Evolutionary conservation across 2,797 vertebrate species (phyloP).

Genomic region (Dipus sagitta): DNA sequence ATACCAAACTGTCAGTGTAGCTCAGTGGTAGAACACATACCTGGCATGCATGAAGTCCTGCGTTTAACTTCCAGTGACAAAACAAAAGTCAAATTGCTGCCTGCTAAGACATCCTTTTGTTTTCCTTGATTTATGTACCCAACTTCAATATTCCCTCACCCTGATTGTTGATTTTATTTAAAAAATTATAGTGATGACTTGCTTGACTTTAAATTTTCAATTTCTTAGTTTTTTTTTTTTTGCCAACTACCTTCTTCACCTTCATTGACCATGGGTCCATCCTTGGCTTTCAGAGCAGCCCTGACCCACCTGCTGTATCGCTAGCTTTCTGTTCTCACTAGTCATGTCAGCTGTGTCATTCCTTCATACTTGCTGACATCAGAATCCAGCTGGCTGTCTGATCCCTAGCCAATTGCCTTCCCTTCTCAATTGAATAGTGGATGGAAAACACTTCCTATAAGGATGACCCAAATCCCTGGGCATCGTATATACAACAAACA

Average conservation of each 20-base stretch:
- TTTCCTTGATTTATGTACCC: slow-evolving; percentile 2
- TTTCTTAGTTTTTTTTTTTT: slow-evolving; percentile 52
- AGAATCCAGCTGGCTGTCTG: not conserved
- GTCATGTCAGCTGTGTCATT: not conserved
- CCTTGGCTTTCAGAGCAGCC: not conserved
- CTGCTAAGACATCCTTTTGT: not conserved
- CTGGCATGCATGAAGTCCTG: not conserved
- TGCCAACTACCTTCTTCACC: not conserved
- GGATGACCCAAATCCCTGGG: not conserved
- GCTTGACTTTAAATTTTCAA: slow-evolving; percentile 21
- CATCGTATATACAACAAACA: not conserved
- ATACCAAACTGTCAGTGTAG: not conserved
- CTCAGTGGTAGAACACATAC: not conserved
- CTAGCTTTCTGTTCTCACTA: not conserved
- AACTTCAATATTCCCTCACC: slow-evolving; percentile 10
- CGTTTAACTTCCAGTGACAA: not conserved
- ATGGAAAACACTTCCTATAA: slow-evolving; percentile 18
- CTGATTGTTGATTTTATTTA: slow-evolving; percentile 14
- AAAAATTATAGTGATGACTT: not conserved
- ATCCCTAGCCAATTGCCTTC: not conserved
- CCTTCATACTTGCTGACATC: not conserved
- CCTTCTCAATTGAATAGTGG: not conserved
- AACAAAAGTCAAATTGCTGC: not conserved
- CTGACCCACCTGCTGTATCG: not conserved
- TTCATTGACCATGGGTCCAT: not conserved